Conservation (phyloP, 2,888 invertebrate genomes). For the Eristalis pertinax region DNA sequence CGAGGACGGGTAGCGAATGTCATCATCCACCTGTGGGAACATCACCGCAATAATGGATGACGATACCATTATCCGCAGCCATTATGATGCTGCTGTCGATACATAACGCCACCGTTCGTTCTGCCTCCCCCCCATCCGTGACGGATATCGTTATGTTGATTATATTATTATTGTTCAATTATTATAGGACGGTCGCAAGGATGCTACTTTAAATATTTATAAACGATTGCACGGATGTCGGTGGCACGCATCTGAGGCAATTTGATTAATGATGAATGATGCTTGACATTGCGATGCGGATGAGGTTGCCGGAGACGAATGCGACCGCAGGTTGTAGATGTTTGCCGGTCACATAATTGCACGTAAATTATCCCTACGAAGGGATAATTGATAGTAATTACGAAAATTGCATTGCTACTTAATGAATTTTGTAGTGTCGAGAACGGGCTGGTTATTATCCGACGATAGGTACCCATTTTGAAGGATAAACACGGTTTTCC, state of each 20-base stretch:
- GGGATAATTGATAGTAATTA: not conserved
- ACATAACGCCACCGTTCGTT: conserved; percentile 38
- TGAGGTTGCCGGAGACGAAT: not conserved
- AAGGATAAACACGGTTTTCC: not conserved
- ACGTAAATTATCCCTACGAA: not conserved
- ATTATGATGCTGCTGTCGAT: conserved; percentile 54
- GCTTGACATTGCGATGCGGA: not conserved
- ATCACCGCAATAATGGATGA: conserved; percentile 64
- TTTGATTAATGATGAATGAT: conserved; percentile 40
- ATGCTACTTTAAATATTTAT: conserved; percentile 37
- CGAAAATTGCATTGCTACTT: not conserved
- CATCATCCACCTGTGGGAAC: conserved; percentile 59
- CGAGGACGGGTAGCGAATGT: not conserved
- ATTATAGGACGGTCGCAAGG: conserved; percentile 22
- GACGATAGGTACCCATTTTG: not conserved
- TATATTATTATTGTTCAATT: conserved; percentile 55
- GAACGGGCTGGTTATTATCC: not conserved
- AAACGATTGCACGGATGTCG: conserved; percentile 26
- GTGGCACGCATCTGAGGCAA: conserved; percentile 22
- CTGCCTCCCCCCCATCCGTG: not conserved
- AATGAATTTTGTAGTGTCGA: not conserved
- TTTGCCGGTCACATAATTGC: not conserved
- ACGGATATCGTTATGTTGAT: conserved; percentile 52
- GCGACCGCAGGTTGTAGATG: conserved; percentile 1
- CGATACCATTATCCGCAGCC: conserved; percentile 55